Evolutionary conservation across 2,888 invertebrate genomes (phyloP).

Genomic region (Orthosia incerta): DNA sequence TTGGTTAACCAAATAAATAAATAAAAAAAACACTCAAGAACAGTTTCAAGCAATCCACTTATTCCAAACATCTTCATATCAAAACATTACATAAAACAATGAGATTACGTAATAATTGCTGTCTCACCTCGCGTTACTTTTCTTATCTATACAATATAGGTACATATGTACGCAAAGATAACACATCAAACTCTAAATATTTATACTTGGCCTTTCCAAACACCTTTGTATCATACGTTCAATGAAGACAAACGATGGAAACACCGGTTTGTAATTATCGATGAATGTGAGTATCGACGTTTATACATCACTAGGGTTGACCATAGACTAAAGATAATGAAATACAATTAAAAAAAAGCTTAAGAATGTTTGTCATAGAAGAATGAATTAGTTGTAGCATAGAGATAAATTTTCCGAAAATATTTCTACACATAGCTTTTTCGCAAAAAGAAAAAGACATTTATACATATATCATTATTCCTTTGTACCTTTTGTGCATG

Average conservation of each 20-base stretch:
- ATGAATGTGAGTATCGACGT: conserved; percentile 37
- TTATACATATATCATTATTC: too few species aligned
- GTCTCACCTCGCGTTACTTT: conserved; percentile 54
- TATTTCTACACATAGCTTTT: background rate
- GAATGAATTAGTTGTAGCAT: too few species aligned
- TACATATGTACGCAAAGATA: conserved; percentile 52
- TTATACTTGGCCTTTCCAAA: conserved; percentile 56
- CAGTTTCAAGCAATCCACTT: conserved; percentile 3
- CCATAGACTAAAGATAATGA: background rate
- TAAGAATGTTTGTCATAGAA: too few species aligned
- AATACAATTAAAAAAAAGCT: too few species aligned
- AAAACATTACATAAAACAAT: conserved; percentile 50
- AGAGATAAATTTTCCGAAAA: background rate
- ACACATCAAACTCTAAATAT: conserved; percentile 59
- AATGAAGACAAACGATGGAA: conserved; percentile 47
- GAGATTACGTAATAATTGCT: conserved; percentile 60
- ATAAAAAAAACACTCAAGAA: conserved; percentile 2
- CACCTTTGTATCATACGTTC: conserved; percentile 51
- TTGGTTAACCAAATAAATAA: too few species aligned
- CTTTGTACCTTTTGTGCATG: too few species aligned
- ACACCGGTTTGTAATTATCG: conserved; percentile 41
- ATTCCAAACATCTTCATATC: conserved; percentile 35
- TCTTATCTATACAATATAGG: conserved; percentile 53
- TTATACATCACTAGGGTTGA: conserved; percentile 41
- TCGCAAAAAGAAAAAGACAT: background rate